These are phyloP conservation scores for Mesocricetus auratus DNA, from an alignment of 2,113 vertebrate species.

Conservation along the genomic window DNA sequence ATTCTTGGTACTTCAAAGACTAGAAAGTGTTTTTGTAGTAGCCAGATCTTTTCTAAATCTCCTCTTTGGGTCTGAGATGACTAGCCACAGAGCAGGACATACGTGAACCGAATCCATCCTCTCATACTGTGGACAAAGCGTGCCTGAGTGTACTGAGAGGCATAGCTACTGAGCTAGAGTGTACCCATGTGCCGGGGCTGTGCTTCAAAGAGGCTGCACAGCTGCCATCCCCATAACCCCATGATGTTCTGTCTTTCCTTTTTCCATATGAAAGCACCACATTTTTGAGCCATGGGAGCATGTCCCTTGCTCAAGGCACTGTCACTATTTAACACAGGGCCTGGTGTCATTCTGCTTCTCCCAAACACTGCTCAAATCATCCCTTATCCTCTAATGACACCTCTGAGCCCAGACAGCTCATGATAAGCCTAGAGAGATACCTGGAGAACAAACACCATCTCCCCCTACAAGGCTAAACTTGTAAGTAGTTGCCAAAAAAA, in stretches of 20 bases:
- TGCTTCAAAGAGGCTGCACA: background rate
- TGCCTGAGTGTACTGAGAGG: background rate
- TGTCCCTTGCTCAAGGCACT: background rate
- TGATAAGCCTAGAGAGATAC: background rate
- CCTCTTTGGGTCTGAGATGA: background rate
- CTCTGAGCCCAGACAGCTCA: background rate
- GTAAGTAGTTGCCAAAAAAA: background rate
- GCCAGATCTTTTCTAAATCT: background rate
- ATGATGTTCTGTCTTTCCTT: background rate
- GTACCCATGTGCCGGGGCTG: fast-evolving
- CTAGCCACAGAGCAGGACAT: background rate
- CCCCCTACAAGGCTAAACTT: background rate
- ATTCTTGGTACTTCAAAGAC: background rate
- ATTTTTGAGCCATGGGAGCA: background rate
- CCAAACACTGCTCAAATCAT: background rate
- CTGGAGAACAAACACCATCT: background rate
- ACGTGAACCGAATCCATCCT: background rate
- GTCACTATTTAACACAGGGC: background rate
- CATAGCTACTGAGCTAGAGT: background rate
- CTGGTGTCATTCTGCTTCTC: background rate
- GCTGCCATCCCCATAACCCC: background rate
- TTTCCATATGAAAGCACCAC: background rate
- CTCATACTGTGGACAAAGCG: background rate
- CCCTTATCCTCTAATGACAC: background rate
- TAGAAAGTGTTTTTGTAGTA: background rate